Percentiles rank a stretch among this genome's conserved stretches.
phyloP scores from a whole-genome alignment of 2,797 vertebrate genomes.

The Crenichthys baileyi region DNA sequence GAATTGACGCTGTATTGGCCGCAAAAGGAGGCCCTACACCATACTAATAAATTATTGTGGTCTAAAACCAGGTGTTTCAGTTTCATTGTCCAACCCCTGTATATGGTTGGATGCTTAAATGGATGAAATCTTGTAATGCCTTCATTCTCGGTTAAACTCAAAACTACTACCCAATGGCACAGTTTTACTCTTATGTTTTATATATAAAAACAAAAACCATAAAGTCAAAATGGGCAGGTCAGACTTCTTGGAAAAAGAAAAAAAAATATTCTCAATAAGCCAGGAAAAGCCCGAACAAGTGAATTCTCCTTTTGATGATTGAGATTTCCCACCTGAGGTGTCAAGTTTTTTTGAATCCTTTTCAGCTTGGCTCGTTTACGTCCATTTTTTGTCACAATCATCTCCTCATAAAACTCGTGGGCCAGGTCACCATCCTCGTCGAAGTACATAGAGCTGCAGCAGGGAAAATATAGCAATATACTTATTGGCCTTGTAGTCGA shows the following conservation, averaged over 20 bases:
- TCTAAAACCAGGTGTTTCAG: no score
- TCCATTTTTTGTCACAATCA: conserved; percentile 94
- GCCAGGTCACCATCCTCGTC: conserved; percentile 96
- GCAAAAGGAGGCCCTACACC: no score
- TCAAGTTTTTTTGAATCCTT: conserved; percentile 92
- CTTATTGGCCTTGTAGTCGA: not conserved
- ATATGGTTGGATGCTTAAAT: not conserved
- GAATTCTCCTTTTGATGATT: not conserved
- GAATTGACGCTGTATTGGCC: no score
- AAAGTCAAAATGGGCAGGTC: not conserved
- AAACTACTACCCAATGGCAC: no score
- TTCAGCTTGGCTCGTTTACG: conserved; percentile 93
- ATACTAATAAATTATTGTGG: no score
- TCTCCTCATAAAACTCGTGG: conserved; percentile 96
- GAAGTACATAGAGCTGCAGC: conserved; percentile 90
- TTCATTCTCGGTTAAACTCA: no score
- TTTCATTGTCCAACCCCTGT: no score
- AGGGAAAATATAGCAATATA: not conserved
- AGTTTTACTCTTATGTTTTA: no score
- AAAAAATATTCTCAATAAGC: not conserved
- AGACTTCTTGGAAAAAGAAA: not conserved
- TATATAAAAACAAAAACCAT: no score
- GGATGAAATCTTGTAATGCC: not conserved
- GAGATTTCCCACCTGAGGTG: conserved; percentile 87
- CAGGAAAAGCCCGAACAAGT: not conserved